Percentiles rank a stretch among this genome's conserved stretches.
These are phyloP conservation scores for Notarius lentiginosus DNA, from an alignment of 2,113 vertebrate species.

Conservation along the genomic window DNA sequence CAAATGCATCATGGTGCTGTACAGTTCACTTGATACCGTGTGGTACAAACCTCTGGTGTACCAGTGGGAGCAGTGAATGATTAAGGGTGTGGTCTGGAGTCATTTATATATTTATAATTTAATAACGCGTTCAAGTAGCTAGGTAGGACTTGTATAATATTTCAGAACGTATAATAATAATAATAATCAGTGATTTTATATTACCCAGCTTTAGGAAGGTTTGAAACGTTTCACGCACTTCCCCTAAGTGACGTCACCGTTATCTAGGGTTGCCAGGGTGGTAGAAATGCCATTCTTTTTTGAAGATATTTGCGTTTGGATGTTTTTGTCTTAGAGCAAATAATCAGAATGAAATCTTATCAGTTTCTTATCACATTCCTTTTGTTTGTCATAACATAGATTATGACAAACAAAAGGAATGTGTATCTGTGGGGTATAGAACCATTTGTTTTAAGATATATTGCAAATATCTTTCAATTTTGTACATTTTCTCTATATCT, in stretches of 20 bases:
- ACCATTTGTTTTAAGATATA: not conserved
- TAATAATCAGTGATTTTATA: not conserved
- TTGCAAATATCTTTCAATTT: not conserved
- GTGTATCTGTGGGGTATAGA: not conserved
- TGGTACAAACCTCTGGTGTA: not conserved
- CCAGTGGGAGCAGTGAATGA: not conserved
- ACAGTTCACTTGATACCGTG: not conserved
- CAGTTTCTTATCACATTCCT: not conserved
- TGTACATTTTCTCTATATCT: too few relatives aligned
- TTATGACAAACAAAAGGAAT: not conserved
- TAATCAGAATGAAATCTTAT: not conserved
- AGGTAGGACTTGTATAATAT: not conserved
- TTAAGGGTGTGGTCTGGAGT: conserved; percentile 55
- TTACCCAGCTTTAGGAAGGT: not conserved
- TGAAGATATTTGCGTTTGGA: too few relatives aligned
- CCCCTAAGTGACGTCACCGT: conserved; percentile 42
- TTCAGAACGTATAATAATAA: not conserved
- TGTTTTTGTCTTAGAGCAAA: not conserved
- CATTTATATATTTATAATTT: not conserved
- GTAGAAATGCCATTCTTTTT: rapidly evolving
- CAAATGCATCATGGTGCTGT: not conserved
- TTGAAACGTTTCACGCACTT: not conserved
- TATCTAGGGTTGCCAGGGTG: not conserved
- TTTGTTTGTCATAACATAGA: not conserved
- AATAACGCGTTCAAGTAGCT: not conserved